Conservation (phyloP, 2,797 vertebrate species). For the Enteromius mattozi region DNA sequence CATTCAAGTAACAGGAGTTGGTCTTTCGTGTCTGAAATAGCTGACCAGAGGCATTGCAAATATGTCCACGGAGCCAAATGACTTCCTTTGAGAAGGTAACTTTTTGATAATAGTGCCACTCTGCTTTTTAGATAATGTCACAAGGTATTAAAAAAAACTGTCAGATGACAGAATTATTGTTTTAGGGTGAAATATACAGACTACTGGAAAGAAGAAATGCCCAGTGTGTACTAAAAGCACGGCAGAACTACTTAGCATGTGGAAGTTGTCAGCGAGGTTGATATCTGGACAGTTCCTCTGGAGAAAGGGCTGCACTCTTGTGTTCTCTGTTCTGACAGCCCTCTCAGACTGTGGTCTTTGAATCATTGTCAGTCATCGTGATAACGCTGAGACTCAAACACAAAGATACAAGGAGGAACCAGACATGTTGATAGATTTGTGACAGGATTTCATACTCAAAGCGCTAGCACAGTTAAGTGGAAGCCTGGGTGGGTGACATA, state of each 20-base stretch:
- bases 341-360: conserved; percentile 19
- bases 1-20: neutral
- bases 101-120: neutral
- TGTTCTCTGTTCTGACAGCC: conserved; percentile 29
- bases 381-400: conserved; percentile 26
- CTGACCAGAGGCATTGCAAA: neutral
- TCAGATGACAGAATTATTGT: neutral
- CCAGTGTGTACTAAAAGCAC: neutral
- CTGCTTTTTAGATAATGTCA: neutral
- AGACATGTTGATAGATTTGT: conserved; percentile 37
- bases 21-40: neutral
- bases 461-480: conserved; percentile 22
- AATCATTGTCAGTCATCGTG: conserved; percentile 34
- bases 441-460: conserved; percentile 41
- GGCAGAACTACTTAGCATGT: conserved; percentile 9
- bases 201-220: neutral
- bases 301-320: conserved; percentile 8
- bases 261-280: conserved; percentile 9
- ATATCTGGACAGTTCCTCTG: conserved; percentile 23
- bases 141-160: neutral
- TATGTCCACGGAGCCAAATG: neutral
- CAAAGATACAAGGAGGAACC: conserved; percentile 19
- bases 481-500: conserved; percentile 25
- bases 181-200: neutral
- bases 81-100: neutral